Evolutionary conservation across 2,888 invertebrate genomes (phyloP), one percentile per base, ranked within the genome.

Genomic region (Euplagia quadripunctaria): DNA sequence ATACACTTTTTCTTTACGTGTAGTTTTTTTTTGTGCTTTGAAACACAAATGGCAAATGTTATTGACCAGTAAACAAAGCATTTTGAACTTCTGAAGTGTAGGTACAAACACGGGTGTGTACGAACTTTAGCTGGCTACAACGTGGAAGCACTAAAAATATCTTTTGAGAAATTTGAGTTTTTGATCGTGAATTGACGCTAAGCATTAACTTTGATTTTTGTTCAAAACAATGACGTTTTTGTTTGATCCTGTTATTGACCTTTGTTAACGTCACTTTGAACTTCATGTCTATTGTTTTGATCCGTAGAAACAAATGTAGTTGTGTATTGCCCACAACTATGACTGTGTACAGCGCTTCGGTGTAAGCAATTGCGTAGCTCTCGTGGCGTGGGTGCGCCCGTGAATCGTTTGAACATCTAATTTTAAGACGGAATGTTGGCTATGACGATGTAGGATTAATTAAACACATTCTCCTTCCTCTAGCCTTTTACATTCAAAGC

Each of bases 401-500:
- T 93, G 92, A 93, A 91, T 88, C 85, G 87, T 85, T 82, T 85
- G 85, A 85, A 85, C 79, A 83, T 89, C 92, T 94, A 93, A 93
- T 92, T 93, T 92, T 93, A 90, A 87, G 86, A 86, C 77, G 89
- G 93, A 94, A 94, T 94, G 92, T 93, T 92, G 93, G 92, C 93
- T 92, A 88, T 85, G 80, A 89, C 88, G 80, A 88, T 88, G 76
- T 85, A 87, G 75, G 86, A 84, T 85, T 91, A 92, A 93, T 94
- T 93, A 93, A 91, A 82, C 83, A 90, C 88, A 91, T 89, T 89
- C 87, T 88, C 88, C 85, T 83, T 85, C 82, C 89, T 91, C 90
- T 89, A 88, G 89, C 88, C 88, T 87, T 86, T 89, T 88, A 89
- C 84, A 85, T 81, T 80, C 79, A 79, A 81, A 84, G 79, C 82